Evolutionary conservation across 2,113 vertebrate genomes (phyloP).

Genomic region (Alces alces): DNA sequence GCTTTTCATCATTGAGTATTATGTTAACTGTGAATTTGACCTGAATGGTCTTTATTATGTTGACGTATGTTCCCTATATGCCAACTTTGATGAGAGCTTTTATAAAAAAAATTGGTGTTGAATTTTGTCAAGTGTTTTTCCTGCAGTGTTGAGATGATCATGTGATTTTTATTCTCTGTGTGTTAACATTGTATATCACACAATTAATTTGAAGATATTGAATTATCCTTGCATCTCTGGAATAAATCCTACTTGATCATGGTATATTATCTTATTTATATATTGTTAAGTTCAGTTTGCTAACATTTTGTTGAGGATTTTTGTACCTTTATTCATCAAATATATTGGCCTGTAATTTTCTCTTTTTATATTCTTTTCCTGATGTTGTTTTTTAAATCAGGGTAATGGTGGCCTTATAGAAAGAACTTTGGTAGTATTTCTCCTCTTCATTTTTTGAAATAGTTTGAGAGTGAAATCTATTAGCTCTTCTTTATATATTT

Average conservation of each 20-base stretch:
- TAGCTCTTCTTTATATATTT: not conserved
- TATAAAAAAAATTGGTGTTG: not conserved
- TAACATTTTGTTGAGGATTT: not conserved
- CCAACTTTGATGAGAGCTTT: not conserved
- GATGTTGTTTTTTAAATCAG: not conserved
- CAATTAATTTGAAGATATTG: not conserved
- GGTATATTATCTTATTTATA: not conserved
- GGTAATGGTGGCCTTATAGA: not conserved
- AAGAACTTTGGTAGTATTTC: not conserved
- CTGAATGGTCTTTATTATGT: not conserved
- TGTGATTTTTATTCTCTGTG: not conserved
- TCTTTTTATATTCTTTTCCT: not conserved
- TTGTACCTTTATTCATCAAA: not conserved
- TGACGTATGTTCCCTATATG: not conserved
- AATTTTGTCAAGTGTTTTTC: not conserved
- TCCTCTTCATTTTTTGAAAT: not conserved
- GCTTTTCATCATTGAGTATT: not conserved
- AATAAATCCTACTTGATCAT: not conserved
- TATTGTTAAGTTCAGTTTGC: not conserved
- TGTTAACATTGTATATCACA: not conserved
- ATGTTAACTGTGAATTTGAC: not conserved
- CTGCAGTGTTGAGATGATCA: not conserved
- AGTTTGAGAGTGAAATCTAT: not conserved
- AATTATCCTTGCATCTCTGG: not conserved
- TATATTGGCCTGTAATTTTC: not conserved